Percentiles rank a stretch among this genome's conserved stretches.
Conservation (phyloP, 2,113 vertebrate species). For the Myiozetetes cayanensis region DNA sequence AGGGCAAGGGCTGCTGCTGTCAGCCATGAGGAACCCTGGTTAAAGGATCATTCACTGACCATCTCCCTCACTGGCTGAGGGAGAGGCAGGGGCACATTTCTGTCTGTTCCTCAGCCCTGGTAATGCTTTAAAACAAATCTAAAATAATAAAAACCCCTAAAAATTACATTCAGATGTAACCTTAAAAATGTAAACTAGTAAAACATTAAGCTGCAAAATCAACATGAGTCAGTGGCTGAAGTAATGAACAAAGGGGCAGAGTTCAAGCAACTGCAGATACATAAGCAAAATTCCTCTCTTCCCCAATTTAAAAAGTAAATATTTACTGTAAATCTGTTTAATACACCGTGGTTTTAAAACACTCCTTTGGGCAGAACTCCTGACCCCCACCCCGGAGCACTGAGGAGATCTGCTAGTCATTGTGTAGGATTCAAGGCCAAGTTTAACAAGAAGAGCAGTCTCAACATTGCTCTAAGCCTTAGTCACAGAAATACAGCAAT, state of each 20-base stretch:
- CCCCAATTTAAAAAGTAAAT: neutral
- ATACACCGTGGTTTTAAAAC: neutral
- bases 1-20: neutral
- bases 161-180: neutral
- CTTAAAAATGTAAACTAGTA: neutral
- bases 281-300: neutral
- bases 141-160: neutral
- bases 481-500: neutral
- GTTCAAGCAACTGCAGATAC: neutral
- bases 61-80: neutral
- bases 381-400: neutral
- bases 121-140: neutral
- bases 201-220: conserved; percentile 14
- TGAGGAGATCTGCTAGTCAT: neutral
- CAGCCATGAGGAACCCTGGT: neutral
- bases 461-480: neutral
- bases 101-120: neutral
- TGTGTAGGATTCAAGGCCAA: neutral
- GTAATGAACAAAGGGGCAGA: neutral
- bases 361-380: neutral
- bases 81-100: neutral
- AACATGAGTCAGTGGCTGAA: neutral
- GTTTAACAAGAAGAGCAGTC: neutral
- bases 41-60: neutral
- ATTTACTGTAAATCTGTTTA: neutral